These are phyloP conservation scores for Autographa pulchrina DNA, from an alignment of 2,888 invertebrate genomes.

Conservation along the genomic window DNA sequence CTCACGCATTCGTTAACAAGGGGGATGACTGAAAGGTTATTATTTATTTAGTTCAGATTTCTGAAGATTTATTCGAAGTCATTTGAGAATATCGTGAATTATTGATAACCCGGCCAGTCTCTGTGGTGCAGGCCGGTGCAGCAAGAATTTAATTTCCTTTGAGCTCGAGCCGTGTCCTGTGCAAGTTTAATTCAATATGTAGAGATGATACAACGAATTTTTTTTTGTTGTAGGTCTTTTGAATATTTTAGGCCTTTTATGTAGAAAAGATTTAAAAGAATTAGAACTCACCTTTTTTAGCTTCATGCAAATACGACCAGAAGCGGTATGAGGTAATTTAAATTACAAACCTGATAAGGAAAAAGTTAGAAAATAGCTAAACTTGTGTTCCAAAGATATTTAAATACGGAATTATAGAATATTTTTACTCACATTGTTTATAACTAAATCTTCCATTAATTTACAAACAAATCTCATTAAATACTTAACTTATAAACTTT, in stretches of 20 bases:
- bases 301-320: too few species aligned
- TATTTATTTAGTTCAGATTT: not conserved
- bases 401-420: not conserved
- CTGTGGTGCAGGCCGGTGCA: not conserved
- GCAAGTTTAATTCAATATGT: not conserved
- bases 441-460: not conserved
- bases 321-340: too few species aligned
- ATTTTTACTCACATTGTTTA: not conserved
- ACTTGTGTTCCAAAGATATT: too few species aligned
- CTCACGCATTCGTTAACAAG: not conserved
- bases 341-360: too few species aligned
- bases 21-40: not conserved
- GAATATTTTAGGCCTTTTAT: not conserved
- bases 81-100: conserved; percentile 7
- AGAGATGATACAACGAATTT: not conserved
- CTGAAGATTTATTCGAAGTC: not conserved
- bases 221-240: too few species aligned
- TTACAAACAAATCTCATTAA: not conserved
- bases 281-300: too few species aligned
- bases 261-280: not conserved
- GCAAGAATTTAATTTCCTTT: conserved; percentile 19
- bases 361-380: too few species aligned
- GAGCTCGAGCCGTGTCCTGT: not conserved
- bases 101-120: conserved; percentile 9
- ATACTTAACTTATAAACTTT: conserved; percentile 27